Base-by-base conservation (phyloP, 2,888 invertebrate species). In the Lasiommata megera region DNA sequence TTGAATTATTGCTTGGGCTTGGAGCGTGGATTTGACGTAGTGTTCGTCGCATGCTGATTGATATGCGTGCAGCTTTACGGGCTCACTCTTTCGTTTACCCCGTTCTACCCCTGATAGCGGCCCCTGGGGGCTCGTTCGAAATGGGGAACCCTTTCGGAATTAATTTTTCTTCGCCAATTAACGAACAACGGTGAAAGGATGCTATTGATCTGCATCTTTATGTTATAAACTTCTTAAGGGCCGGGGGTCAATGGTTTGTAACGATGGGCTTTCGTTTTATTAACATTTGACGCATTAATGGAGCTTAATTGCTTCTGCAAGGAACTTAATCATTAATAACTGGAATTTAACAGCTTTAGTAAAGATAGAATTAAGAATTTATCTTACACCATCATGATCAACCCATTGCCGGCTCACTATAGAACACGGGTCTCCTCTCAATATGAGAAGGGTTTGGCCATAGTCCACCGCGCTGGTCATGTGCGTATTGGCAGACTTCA, bases 81-180 rank as follows among this genome's bases (percentile, higher is more conserved):
- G 72, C 76, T 80, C 70, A 77, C 79, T 80, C 79, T 79, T 81
- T 79, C 70, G 70, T 70, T 69, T 74, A 79, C 70, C 68, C 73
- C 70, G 69, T 71, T 69, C 74, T 79, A 71, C 68, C 73, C 72
- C 71, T 74, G 72, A 73, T 81, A 80, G 71, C 60, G 75, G 78
- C 76, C 88, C 88, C 71, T 60, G 51, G 88, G 89, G 89, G 72
- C 65, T 81, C 84, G 82, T 86, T 86, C 64, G 59, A 65, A 64
- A 69, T 67, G 68, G 68, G 71, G 74, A 84, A 87, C 88, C 90
- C 88, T 84, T 89, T 86, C 68, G 69, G 74, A 87, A 89, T 89
- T 90, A 89, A 88, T 88, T 89, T 89, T 90, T 90, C 89, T 88
- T 88, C 77, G 72, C 78, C 86, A 88, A 89, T 88, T 88, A 88